Base-by-base conservation (phyloP, 2,797 vertebrate species). In the Mus caroli region DNA sequence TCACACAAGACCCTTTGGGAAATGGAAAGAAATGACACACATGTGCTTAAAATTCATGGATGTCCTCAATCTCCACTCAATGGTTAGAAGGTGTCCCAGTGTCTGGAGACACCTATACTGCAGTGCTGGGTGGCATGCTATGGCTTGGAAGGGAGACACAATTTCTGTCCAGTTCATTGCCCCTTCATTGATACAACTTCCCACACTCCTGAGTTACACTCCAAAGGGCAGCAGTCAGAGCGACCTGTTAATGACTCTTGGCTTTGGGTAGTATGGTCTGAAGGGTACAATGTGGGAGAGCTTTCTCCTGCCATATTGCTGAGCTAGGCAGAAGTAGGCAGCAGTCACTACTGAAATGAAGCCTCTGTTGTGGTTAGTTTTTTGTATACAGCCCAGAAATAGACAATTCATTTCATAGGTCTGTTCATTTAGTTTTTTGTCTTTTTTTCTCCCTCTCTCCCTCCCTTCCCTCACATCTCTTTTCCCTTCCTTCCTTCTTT, bases 211-310 rank as follows among this genome's bases (percentile, higher is more conserved):
- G 75, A 73, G 31, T 83, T 52, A 50, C 24, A 67, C 31, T 89
- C 10, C 26, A 24, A 43, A n/a, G 52, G 12, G 3, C 71, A 75
- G 4, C n/a, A 13, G 83, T 88, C 52, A 85, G 84, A 85, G n/a
- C 22, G 0, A 76, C n/a, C 56, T 50, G 7, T 82, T 34, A 60
- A 54, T 3, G 11, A 2, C 17, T 89, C 50, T 54, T 43, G 20
- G 52, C 73, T 84, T 46, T 43, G 40, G 54, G 20, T 67, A 50
- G 15, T 69, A 28, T 60, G 79, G 37, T 76, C 86, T 77, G 71
- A 92, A 94, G 92, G 62, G 60, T 62, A 43, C 69, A 60, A 86
- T 52, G 34, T n/a, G 87, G 86, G 58, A 78, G 19, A 56, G 31
- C 22, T 76, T 93, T 89, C 50, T 83, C 62, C 40, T 54, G 5